Percentiles rank a stretch among this genome's conserved stretches.
Evolutionary conservation across 2,113 vertebrate genomes (phyloP).

Genomic region (Pseudopodoces humilis): DNA sequence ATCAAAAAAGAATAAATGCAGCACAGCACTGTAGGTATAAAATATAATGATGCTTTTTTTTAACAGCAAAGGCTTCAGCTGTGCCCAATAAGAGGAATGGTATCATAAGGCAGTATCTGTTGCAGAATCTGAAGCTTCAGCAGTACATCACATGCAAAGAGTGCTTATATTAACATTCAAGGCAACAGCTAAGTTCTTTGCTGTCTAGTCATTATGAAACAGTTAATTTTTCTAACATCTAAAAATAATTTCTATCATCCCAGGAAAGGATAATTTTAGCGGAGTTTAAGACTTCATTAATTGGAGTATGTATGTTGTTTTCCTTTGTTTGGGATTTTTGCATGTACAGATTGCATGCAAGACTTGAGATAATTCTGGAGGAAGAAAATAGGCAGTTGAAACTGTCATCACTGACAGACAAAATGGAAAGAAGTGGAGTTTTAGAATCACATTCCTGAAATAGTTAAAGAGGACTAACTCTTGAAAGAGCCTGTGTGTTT

Average conservation of each 20-base stretch:
- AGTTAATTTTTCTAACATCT: not conserved
- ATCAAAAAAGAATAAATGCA: not conserved
- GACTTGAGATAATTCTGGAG: not conserved
- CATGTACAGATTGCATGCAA: not conserved
- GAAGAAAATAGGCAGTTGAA: not conserved
- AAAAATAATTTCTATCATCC: not conserved
- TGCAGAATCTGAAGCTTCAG: not conserved
- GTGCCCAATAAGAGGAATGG: not conserved
- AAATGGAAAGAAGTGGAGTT: not conserved
- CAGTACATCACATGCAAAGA: not conserved
- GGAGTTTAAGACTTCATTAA: not conserved
- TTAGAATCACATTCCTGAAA: not conserved
- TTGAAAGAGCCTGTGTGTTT: not conserved
- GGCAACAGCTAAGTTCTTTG: not conserved
- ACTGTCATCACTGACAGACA: not conserved
- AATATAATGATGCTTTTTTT: not conserved
- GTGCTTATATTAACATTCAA: not conserved
- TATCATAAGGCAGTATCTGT: not conserved
- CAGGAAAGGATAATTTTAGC: not conserved
- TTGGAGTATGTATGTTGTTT: not conserved
- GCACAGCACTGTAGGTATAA: not conserved
- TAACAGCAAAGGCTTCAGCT: not conserved
- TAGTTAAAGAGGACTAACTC: not conserved
- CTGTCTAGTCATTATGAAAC: not conserved
- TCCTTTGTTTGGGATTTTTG: not conserved